A percentile compares a stretch with the other conserved stretches of the same genome.
phyloP scores from a whole-genome alignment of 2,888 invertebrate species.

The Stenodema calcarata region DNA sequence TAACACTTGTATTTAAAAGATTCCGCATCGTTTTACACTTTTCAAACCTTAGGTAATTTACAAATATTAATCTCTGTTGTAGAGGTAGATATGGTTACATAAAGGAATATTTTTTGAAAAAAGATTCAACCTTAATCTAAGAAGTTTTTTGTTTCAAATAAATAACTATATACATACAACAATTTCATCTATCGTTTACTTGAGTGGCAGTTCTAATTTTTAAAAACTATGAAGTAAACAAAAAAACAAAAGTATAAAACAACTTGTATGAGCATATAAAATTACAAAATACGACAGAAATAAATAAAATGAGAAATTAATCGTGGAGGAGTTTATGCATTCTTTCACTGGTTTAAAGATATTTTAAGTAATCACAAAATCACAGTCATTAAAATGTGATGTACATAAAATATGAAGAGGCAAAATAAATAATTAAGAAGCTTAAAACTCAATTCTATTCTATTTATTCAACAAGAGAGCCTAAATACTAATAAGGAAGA shows the following conservation, averaged over 20 bases:
- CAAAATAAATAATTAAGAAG: not conserved
- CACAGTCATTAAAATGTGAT: slow-evolving; percentile 13
- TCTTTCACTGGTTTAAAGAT: not conserved
- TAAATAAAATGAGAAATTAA: not conserved
- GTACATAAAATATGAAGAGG: not conserved
- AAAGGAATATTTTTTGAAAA: slow-evolving; percentile 35
- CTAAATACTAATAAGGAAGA: not conserved
- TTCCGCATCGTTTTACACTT: not conserved
- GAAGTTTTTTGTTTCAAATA: not conserved
- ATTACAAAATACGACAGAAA: not conserved
- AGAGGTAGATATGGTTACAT: slow-evolving; percentile 41
- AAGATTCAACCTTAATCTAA: not conserved
- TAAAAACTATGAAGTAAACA: not conserved
- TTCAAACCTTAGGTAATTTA: slow-evolving; percentile 13
- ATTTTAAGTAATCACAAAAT: slow-evolving; percentile 15
- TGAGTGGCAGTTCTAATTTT: not conserved
- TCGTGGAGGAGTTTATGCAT: not conserved
- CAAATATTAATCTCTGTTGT: slow-evolving; percentile 34
- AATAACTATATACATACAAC: not conserved
- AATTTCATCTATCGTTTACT: not conserved
- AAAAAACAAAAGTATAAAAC: too few relatives aligned
- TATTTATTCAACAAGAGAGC: not conserved
- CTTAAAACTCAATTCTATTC: not conserved
- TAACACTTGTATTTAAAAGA: slow-evolving; percentile 27
- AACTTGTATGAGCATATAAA: too few relatives aligned